Base-by-base conservation (phyloP, 2,888 invertebrate genomes). In the Drosophila longiperda region DNA sequence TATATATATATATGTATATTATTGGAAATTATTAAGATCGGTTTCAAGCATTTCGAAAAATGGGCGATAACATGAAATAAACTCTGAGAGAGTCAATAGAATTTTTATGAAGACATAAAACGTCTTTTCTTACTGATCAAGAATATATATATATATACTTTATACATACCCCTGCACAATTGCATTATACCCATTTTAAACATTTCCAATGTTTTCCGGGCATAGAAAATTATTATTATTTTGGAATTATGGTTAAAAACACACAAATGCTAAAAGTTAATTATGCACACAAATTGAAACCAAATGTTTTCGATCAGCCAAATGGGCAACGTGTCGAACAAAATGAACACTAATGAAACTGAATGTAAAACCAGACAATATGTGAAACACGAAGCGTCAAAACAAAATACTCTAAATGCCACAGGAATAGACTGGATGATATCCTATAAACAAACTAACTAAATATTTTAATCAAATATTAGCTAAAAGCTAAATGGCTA, bases 301-400 rank as follows among this genome's bases (percentile, higher is more conserved):
- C 87, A 90, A 87, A 87, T 87, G 91, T 90, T 90, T 88, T 90
- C 78, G 68, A 90, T 88, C 91, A 90, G 66, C 52, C 58, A 68
- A 73, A 80, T 66, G 82, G 82, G 17, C 82, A 67, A 63, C 66
- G 65, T 63, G 78, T 78, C 76, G 57, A 66, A 42, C 61, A 67
- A 83, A 83, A 68, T 82, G 34, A 73, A 67, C 79, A 65, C 79
- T 74, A 74, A 70, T 74, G 80, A 82, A 82, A 63, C 69, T 58
- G 73, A 66, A 74, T 79, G 66, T 79, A 79, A 79, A 81, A 73
- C 50, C 60, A 78, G 70, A 59, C 60, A 66, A 68, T 53, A 64
- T 61, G 26, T 82, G 83, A 79, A 79, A 79, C 57, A 62, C 60
- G 83, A 79, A 23, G 80, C 79, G 65, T 42, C 23, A 42, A 29